phyloP scores from a whole-genome alignment of 2,113 vertebrate species.

The Corydoras sp. region DNA sequence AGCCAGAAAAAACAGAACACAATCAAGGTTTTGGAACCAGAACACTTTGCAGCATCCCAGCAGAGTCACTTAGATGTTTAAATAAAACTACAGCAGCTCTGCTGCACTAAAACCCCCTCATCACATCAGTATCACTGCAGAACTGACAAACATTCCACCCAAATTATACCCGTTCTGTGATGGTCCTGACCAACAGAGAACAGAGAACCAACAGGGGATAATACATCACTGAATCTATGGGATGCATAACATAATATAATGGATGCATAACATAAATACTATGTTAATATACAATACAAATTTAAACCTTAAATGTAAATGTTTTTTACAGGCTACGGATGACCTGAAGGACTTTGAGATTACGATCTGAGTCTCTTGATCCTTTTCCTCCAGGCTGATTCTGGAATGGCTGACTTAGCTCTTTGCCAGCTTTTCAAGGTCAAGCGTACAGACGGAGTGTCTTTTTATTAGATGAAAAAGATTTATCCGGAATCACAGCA shows the following conservation, averaged over 20 bases:
- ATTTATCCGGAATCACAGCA: no score
- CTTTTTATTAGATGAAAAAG: background rate
- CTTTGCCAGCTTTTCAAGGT: conserved; percentile 12
- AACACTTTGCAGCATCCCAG: background rate
- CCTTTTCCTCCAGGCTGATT: background rate
- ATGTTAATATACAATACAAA: no score
- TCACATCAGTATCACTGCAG: no score
- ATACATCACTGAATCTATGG: no score
- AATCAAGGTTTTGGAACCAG: background rate
- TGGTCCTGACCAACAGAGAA: no score
- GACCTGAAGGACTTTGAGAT: background rate
- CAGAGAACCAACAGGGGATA: no score
- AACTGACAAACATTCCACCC: no score
- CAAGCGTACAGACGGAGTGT: background rate
- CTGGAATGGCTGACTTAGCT: background rate
- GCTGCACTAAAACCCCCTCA: background rate
- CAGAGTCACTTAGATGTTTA: background rate
- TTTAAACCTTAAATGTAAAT: no score
- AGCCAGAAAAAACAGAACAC: background rate
- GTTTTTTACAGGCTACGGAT: background rate
- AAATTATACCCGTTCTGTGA: no score
- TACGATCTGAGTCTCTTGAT: conserved; percentile 2
- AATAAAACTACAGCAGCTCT: background rate
- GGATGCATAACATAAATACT: no score
- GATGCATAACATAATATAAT: no score